These are phyloP conservation scores for Scaptomyza pallida DNA, from an alignment of 1,140 invertebrate species.

Conservation along the genomic window DNA sequence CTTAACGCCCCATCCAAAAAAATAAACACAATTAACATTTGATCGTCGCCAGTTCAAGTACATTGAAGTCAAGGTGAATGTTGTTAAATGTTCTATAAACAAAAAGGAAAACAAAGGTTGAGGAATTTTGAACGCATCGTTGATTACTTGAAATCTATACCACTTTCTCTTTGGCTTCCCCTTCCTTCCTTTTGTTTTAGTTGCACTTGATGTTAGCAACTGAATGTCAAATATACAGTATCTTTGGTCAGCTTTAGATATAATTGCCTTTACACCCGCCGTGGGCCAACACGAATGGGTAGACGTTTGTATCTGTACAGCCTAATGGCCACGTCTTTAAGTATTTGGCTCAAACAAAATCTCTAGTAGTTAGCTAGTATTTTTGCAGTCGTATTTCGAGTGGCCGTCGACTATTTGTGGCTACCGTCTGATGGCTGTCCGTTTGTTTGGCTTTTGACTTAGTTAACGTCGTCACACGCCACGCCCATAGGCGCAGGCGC, in stretches of 20 bases:
- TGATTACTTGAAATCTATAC: neutral
- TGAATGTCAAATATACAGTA: conserved; percentile 7
- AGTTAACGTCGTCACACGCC: conserved; percentile 59
- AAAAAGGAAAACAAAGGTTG: no score
- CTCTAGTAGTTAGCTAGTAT: conserved; percentile 27
- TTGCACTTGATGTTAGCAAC: conserved; percentile 9
- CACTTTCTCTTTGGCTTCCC: neutral
- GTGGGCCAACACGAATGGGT: conserved; percentile 32
- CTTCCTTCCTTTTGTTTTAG: neutral
- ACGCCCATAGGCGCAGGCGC: conserved; percentile 3
- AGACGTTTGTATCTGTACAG: conserved; percentile 2
- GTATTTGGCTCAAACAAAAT: conserved; percentile 37
- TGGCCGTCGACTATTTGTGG: conserved; percentile 45
- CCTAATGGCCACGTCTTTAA: conserved; percentile 44
- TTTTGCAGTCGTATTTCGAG: conserved; percentile 59
- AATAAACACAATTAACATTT: conserved; percentile 25
- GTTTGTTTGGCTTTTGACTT: conserved; percentile 78
- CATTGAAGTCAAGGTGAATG: conserved; percentile 28
- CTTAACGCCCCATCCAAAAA: conserved; percentile 47
- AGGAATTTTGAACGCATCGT: no score
- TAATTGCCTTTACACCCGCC: conserved; percentile 55
- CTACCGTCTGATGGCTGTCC: conserved; percentile 78
- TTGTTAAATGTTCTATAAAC: neutral
- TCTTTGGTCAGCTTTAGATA: conserved; percentile 24
- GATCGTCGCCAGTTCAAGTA: conserved; percentile 32